These are phyloP conservation scores for Pentamera pediparva DNA, from an alignment of 53 echinoderm and acorn worm genomes.

Conservation along the genomic window DNA sequence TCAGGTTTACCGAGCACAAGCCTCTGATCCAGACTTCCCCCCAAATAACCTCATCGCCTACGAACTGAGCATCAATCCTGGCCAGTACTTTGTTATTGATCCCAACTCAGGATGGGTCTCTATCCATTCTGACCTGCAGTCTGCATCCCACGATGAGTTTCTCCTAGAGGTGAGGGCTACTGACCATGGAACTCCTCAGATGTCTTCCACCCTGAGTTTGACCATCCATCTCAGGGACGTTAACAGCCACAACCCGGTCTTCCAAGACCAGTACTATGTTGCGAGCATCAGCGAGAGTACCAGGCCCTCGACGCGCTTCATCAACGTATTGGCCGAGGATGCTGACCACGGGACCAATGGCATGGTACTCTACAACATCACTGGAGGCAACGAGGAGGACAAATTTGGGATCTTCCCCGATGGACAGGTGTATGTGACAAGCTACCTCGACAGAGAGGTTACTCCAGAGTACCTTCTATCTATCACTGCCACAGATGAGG, in stretches of 20 bases:
- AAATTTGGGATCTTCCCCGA: constrained; percentile 89
- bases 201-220: constrained; percentile 56
- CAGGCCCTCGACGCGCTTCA: constrained; percentile 28
- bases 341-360: constrained; percentile 84
- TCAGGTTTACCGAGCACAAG: constrained; percentile 60
- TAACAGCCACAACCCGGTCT: constrained; percentile 80
- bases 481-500: constrained; percentile 69
- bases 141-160: constrained; percentile 43
- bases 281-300: constrained; percentile 59
- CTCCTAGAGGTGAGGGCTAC: constrained; percentile 59
- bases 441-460: constrained; percentile 65
- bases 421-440: constrained; percentile 80
- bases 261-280: constrained; percentile 42
- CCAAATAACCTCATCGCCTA: constrained; percentile 80
- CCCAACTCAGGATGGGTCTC: constrained; percentile 65
- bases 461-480: constrained; percentile 49
- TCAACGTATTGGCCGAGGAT: constrained; percentile 61
- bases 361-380: constrained; percentile 59
- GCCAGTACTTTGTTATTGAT: constrained; percentile 65
- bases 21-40: constrained; percentile 64
- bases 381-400: constrained; percentile 58
- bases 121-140: constrained; percentile 57
- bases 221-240: constrained; percentile 69
- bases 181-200: constrained; percentile 79
- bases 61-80: constrained; percentile 60